Evolutionary conservation across 1,140 invertebrate genomes (phyloP), one percentile per base, ranked within the genome.

Genomic region (Magallana angulata): DNA sequence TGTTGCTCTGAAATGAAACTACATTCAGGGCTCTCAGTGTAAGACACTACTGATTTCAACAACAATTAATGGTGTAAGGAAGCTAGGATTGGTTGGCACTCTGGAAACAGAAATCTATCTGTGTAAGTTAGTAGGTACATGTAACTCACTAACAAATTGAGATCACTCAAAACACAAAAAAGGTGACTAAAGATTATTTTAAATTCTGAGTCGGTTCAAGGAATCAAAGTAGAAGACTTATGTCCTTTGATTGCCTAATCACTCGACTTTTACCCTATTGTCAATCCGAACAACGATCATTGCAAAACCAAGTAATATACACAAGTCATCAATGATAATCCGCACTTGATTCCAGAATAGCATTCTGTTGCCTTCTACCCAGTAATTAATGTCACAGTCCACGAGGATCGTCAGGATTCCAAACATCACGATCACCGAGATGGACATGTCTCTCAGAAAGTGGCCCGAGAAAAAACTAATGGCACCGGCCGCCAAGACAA

Each of bases 391-490:
- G 88, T 92, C 91, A 86, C 86, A 84, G 64, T 93, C 92, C 24
- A 93, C 85, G 9, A 91, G 68, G 3, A 89, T 1, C 59, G 91
- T 90, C 5, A 91, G 60, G 9, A 90, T 82, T n/a, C 86, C 82
- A 6, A 92, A 57, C 8, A 90, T 82, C 9, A 91, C 62, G 12
- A 88, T 87, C 12, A 90, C 84, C 56, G 90, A 91, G 24, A 92
- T 24, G 1, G 89, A 89, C 57, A 93, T 90, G 84, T 92, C 91
- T 36, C 90, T 60, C 0, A 92, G 62, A 81, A 92, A 93, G 83
- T 89, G 90, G 2, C 93, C 92, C 57, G 91, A 92, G 81, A 94
- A 90, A 71, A 93, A 93, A 83, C 92, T 88, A 11, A 93, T 84
- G 6, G 92, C 90, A 87, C 92, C 91, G 36, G 85, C 90, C 0